These are phyloP conservation scores for Montipora foliosa DNA, from an alignment of 64 coral and sea anemone species.

Conservation along the genomic window DNA sequence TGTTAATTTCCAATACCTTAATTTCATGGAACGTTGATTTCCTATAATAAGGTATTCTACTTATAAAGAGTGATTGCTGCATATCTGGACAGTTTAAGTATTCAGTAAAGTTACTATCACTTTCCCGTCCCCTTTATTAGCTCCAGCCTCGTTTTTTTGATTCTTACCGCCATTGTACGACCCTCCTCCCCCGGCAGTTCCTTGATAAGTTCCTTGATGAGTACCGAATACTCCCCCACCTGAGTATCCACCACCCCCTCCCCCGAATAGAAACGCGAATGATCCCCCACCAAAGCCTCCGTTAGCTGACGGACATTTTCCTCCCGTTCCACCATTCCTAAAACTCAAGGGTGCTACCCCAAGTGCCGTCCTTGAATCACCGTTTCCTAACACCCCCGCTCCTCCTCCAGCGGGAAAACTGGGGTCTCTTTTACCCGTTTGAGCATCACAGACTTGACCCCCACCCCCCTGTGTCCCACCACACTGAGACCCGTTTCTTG, in stretches of 20 bases:
- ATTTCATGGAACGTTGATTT: too few species aligned
- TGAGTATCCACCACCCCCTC: slow-evolving; percentile 72
- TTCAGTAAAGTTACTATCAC: slow-evolving; percentile 3
- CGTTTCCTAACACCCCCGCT: not conserved
- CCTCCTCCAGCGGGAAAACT: not conserved
- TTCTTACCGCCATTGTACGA: slow-evolving; percentile 51
- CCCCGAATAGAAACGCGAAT: not conserved
- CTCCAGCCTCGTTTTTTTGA: slow-evolving; percentile 29
- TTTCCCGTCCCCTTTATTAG: slow-evolving; percentile 68
- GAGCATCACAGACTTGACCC: not conserved
- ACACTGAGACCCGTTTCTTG: too few species aligned
- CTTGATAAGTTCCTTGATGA: too few species aligned
- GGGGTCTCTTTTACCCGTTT: not conserved
- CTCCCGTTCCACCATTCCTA: slow-evolving; percentile 32
- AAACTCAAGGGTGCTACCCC: not conserved
- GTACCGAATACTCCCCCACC: slow-evolving; percentile 65
- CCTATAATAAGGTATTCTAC: too few species aligned
- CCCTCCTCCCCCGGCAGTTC: slow-evolving; percentile 64
- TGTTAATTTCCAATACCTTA: too few species aligned
- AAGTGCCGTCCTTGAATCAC: not conserved
- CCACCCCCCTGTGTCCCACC: too few species aligned
- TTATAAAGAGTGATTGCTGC: too few species aligned
- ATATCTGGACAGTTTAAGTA: not conserved
- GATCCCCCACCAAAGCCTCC: slow-evolving; percentile 65
- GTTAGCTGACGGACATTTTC: not conserved